Percentiles rank a stretch among this genome's conserved stretches.
phyloP scores from a whole-genome alignment of 37 sponge, comb jelly and placozoan species.

The Beroe ovata region DNA sequence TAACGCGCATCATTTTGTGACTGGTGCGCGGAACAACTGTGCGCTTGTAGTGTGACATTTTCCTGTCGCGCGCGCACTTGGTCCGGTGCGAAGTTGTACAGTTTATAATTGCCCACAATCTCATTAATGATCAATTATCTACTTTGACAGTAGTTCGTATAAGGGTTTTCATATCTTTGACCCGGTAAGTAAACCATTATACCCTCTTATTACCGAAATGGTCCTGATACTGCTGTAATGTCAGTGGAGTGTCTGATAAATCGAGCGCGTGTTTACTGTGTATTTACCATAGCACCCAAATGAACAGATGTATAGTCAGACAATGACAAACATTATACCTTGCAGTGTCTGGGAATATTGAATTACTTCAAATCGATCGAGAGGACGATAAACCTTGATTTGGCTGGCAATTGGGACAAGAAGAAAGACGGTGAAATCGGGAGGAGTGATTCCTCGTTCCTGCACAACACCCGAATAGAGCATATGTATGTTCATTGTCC shows the following conservation, averaged over 20 bases:
- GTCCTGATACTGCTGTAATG: neutral
- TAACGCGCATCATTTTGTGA: neutral
- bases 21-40: neutral
- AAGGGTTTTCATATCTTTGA: neutral
- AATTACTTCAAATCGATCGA: slow-evolving; percentile 59
- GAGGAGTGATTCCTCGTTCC: slow-evolving; percentile 31
- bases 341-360: slow-evolving; percentile 56
- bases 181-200: neutral
- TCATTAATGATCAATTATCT: neutral
- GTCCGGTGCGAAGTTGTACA: no score
- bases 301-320: neutral
- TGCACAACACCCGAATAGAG: slow-evolving; percentile 61
- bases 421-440: slow-evolving; percentile 62
- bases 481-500: slow-evolving; percentile 34
- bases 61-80: neutral
- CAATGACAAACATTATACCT: neutral
- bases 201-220: neutral
- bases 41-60: slow-evolving; percentile 31
- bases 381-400: slow-evolving; percentile 58
- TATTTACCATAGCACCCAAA: neutral
- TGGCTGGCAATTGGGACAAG: slow-evolving; percentile 50
- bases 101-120: neutral
- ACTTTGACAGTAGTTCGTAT: neutral
- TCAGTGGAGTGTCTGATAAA: neutral
- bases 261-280: neutral